These are phyloP conservation scores for Rotaria macrura DNA, from an alignment of 2,888 invertebrate species.

Conservation along the genomic window DNA sequence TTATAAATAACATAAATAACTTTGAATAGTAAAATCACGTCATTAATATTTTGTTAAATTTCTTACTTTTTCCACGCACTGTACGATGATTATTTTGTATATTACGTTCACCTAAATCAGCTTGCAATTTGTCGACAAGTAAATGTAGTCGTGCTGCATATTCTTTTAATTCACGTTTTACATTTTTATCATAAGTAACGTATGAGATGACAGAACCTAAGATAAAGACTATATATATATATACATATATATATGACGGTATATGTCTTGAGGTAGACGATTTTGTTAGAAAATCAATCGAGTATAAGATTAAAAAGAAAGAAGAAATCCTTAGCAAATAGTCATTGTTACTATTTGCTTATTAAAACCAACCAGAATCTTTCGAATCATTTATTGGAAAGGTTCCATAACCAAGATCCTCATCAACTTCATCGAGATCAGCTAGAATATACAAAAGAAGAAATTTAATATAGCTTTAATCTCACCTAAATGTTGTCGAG, in stretches of 20 bases:
- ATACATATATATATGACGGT: background rate
- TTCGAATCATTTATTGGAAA: background rate
- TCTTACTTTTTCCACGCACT: background rate
- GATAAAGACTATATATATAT: background rate
- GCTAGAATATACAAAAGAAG: background rate
- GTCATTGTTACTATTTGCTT: background rate
- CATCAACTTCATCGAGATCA: background rate
- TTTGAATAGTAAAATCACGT: background rate
- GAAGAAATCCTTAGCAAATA: background rate
- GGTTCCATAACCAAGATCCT: background rate
- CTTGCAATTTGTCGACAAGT: background rate
- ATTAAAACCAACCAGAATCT: background rate
- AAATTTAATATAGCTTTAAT: background rate
- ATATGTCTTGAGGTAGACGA: no score
- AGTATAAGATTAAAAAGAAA: background rate
- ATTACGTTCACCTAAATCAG: slow-evolving; percentile 9
- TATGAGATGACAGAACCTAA: background rate
- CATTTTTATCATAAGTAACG: background rate
- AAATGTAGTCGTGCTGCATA: background rate
- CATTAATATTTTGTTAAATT: background rate
- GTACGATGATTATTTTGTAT: background rate
- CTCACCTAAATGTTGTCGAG: slow-evolving; percentile 19
- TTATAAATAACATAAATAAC: background rate
- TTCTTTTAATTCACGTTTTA: background rate
- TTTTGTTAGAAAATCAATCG: background rate